These are phyloP conservation scores for Hyla sarda DNA, from an alignment of 2,113 vertebrate genomes.

Conservation along the genomic window DNA sequence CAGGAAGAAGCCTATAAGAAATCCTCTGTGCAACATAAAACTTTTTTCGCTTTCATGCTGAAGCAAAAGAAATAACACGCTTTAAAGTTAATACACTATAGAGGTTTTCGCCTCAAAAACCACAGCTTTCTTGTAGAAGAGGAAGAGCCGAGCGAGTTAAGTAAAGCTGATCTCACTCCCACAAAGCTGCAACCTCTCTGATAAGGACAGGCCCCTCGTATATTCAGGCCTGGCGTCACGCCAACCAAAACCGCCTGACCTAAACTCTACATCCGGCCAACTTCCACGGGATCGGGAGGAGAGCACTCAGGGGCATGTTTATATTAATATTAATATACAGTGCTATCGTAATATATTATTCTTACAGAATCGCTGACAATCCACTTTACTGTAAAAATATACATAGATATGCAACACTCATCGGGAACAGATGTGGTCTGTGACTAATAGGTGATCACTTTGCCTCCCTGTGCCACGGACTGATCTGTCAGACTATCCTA, in stretches of 20 bases:
- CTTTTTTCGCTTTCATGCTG: not conserved
- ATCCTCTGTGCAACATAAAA: not conserved
- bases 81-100: not conserved
- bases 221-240: conserved; percentile 7
- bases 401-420: conserved; percentile 31
- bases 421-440: conserved; percentile 30
- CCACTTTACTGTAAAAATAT: conserved; percentile 52
- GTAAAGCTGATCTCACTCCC: conserved; percentile 46
- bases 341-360: conserved; percentile 55
- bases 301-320: conserved; percentile 50
- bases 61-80: not conserved
- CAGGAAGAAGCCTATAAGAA: not conserved
- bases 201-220: conserved; percentile 55
- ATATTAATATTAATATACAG: conserved; percentile 55
- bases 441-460: conserved; percentile 6
- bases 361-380: conserved; percentile 56
- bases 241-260: conserved; percentile 56
- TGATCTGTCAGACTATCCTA: not conserved
- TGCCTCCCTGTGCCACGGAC: not conserved
- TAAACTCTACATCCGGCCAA: conserved; percentile 53
- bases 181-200: conserved; percentile 46
- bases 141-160: conserved; percentile 19
- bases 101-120: not conserved
- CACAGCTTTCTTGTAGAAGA: conserved; percentile 37
- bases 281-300: conserved; percentile 33